Evolutionary conservation across 1,140 invertebrate genomes (phyloP).

Genomic region (Glomeris maerens): DNA sequence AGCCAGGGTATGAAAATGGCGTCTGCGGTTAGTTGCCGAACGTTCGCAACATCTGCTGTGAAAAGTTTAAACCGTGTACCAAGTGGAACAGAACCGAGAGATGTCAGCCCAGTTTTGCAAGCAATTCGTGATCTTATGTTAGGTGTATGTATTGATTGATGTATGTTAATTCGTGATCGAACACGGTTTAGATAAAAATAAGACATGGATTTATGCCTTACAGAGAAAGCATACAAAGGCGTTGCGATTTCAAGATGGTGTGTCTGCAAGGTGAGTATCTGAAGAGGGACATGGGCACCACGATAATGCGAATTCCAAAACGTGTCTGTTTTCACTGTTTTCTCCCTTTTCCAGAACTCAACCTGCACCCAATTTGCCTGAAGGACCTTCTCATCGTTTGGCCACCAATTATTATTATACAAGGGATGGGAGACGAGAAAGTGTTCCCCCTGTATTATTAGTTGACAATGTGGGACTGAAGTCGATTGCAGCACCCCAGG

Average conservation of each 20-base stretch:
- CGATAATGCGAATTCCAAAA: neutral
- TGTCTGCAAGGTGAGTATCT: conserved; percentile 33
- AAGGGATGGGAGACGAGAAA: conserved; percentile 57
- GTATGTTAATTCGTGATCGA: neutral
- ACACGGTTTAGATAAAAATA: neutral
- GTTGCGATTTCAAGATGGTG: conserved; percentile 45
- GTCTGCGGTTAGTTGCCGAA: no score
- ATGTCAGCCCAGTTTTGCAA: conserved; percentile 16
- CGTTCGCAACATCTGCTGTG: no score
- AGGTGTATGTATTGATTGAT: conserved; percentile 11
- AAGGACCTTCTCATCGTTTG: conserved; percentile 53
- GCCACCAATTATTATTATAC: conserved; percentile 62
- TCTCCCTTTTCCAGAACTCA: conserved; percentile 43
- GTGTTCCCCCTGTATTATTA: conserved; percentile 47
- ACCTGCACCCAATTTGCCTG: conserved; percentile 55
- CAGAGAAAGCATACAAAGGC: conserved; percentile 44
- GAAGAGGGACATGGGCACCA: no score
- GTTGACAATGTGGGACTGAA: conserved; percentile 26
- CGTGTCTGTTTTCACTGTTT: neutral
- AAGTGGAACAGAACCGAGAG: conserved; percentile 16
- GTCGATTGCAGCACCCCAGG: no score
- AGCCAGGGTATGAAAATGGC: no score
- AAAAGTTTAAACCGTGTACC: no score
- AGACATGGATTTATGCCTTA: conserved; percentile 15
- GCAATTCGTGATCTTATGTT: conserved; percentile 15